Conservation (phyloP, 2,888 invertebrate genomes). For the Epinotia nisella region DNA sequence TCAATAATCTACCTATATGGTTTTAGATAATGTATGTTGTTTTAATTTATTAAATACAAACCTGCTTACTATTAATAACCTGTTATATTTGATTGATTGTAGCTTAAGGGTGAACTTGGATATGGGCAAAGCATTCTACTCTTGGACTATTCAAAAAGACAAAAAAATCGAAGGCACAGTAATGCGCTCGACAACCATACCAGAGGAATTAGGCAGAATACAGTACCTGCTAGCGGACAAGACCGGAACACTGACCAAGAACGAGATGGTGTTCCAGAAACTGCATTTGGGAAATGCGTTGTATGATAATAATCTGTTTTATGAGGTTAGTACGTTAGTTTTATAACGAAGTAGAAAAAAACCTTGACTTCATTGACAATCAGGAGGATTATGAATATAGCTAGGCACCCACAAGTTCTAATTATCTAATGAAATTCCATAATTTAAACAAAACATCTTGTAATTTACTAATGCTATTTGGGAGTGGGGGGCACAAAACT, state of each 20-base stretch:
- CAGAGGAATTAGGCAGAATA: slow-evolving; percentile 98
- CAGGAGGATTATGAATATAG: no score
- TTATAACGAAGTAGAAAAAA: no score
- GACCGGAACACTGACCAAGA: slow-evolving; percentile 99
- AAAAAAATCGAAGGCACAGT: slow-evolving; percentile 96
- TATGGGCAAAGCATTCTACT: slow-evolving; percentile 99
- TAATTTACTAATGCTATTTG: no score
- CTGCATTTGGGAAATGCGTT: slow-evolving; percentile 97
- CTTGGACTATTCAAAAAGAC: slow-evolving; percentile 98
- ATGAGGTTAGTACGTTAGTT: slow-evolving; percentile 84
- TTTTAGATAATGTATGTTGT: no score
- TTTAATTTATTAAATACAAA: neutral
- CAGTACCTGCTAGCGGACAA: slow-evolving; percentile 99
- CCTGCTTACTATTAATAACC: no score
- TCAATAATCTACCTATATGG: neutral
- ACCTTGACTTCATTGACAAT: no score
- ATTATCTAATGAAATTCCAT: no score
- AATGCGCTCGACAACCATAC: slow-evolving; percentile 98
- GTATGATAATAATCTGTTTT: slow-evolving; percentile 94
- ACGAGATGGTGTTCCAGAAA: slow-evolving; percentile 99
- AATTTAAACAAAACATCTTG: no score
- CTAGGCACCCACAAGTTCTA: no score
- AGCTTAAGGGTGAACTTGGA: slow-evolving; percentile 99
- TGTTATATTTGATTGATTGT: slow-evolving; percentile 48
- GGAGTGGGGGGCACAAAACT: no score